phyloP scores from a whole-genome alignment of 1,140 invertebrate genomes.

The Delia radicum region DNA sequence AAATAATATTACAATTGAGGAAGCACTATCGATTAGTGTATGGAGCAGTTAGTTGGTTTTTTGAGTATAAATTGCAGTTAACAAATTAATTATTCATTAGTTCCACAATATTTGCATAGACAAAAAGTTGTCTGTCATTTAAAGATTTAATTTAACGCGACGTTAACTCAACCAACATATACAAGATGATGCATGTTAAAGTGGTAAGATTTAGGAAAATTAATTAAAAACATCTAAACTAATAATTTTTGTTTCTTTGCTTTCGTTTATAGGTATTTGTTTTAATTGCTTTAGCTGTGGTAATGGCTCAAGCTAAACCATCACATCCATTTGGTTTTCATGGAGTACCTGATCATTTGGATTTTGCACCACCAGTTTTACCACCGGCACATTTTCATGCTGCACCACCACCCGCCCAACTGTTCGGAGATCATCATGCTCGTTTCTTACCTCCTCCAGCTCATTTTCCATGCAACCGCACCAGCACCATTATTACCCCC shows the following conservation, averaged over 20 bases:
- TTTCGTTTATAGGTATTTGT: slow-evolving; percentile 19
- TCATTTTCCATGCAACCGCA: slow-evolving; percentile 21
- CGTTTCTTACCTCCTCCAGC: neutral
- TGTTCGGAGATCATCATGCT: neutral
- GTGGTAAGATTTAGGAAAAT: slow-evolving; percentile 34
- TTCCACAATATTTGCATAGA: slow-evolving; percentile 25
- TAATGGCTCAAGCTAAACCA: slow-evolving; percentile 36
- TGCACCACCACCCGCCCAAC: slow-evolving; percentile 24
- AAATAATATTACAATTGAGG: neutral
- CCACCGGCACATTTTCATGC: slow-evolving; percentile 28
- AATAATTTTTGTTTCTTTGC: too few relatives aligned
- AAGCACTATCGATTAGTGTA: too few relatives aligned
- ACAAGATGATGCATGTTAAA: slow-evolving; percentile 44
- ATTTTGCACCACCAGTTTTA: slow-evolving; percentile 30
- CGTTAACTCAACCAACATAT: slow-evolving; percentile 23
- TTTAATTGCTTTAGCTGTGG: slow-evolving; percentile 25
- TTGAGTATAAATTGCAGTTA: slow-evolving; percentile 26
- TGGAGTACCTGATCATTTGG: slow-evolving; percentile 31
- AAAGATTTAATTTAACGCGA: neutral
- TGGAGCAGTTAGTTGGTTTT: neutral
- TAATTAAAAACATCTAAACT: neutral
- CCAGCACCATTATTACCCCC: slow-evolving; percentile 31
- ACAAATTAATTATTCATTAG: slow-evolving; percentile 30
- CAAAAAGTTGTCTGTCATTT: slow-evolving; percentile 21
- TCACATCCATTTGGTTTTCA: slow-evolving; percentile 37